Percentiles rank a stretch among this genome's conserved stretches.
These are phyloP conservation scores for Apostichopus leukothele DNA, from an alignment of 53 echinoderm and acorn worm genomes.

Conservation along the genomic window DNA sequence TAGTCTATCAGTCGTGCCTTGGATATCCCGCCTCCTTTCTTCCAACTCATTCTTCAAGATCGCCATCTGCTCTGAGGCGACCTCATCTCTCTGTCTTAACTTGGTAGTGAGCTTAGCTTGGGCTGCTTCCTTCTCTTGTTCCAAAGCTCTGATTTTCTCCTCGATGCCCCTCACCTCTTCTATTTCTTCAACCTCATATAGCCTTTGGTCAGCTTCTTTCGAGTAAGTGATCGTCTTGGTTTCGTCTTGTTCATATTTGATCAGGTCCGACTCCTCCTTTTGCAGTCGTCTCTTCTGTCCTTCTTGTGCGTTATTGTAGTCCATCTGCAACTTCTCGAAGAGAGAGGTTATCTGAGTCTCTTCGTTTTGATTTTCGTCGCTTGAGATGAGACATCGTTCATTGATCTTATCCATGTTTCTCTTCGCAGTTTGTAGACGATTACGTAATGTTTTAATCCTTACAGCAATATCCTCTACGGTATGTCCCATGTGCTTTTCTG, in stretches of 20 bases:
- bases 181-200: constrained; percentile 27
- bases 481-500: constrained; percentile 4
- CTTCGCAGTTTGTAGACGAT: constrained; percentile 4
- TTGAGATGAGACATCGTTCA: not conserved
- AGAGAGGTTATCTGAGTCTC: not conserved
- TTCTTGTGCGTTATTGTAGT: constrained; percentile 5
- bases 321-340: constrained; percentile 8
- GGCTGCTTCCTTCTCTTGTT: not conserved
- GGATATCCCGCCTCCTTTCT: not conserved
- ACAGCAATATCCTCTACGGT: not conserved
- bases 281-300: not conserved
- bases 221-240: not conserved
- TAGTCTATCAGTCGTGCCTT: not conserved
- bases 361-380: constrained; percentile 40
- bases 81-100: constrained; percentile 4
- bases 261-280: not conserved
- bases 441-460: not conserved
- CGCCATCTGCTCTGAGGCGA: not conserved
- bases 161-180: not conserved
- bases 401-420: constrained; percentile 26
- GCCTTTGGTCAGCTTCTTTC: constrained; percentile 30
- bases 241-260: constrained; percentile 23
- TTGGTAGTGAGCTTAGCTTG: not conserved
- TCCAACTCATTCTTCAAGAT: constrained; percentile 3
- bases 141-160: constrained; percentile 3